phyloP scores from a whole-genome alignment of 2,113 vertebrate genomes.

The Nanorana parkeri region DNA sequence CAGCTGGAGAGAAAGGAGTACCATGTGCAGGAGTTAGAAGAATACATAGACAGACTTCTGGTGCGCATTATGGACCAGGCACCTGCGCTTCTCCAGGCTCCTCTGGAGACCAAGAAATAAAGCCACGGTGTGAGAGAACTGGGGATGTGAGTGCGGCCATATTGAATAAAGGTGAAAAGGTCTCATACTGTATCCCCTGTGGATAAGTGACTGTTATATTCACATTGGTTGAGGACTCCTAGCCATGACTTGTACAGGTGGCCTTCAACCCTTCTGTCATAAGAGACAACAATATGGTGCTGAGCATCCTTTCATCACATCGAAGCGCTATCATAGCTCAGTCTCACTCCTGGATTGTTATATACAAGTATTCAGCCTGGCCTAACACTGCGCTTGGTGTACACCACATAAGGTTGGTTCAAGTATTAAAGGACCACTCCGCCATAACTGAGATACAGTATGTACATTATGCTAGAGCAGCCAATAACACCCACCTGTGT shows the following conservation, averaged over 20 bases:
- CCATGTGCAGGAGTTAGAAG: constrained; percentile 89
- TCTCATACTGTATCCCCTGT: background rate
- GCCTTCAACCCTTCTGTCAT: background rate
- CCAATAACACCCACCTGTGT: too few relatives aligned
- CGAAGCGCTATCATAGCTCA: too few relatives aligned
- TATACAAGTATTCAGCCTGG: too few relatives aligned
- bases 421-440: too few relatives aligned
- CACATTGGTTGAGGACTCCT: background rate
- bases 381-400: too few relatives aligned
- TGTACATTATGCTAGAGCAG: too few relatives aligned
- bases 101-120: constrained; percentile 72
- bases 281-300: too few relatives aligned
- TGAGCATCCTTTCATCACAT: too few relatives aligned
- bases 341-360: too few relatives aligned
- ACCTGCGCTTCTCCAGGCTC: constrained; percentile 90
- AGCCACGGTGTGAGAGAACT: background rate
- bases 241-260: too few relatives aligned
- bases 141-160: background rate
- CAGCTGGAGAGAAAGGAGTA: constrained; percentile 86
- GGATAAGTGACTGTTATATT: background rate
- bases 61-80: constrained; percentile 98
- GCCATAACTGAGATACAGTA: too few relatives aligned
- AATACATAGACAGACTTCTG: constrained; percentile 96
- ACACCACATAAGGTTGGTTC: too few relatives aligned
- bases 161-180: background rate